A percentile compares a stretch with the other conserved stretches of the same genome.
Conservation (phyloP, 2,113 vertebrate genomes). For the Corynorhinus townsendii region DNA sequence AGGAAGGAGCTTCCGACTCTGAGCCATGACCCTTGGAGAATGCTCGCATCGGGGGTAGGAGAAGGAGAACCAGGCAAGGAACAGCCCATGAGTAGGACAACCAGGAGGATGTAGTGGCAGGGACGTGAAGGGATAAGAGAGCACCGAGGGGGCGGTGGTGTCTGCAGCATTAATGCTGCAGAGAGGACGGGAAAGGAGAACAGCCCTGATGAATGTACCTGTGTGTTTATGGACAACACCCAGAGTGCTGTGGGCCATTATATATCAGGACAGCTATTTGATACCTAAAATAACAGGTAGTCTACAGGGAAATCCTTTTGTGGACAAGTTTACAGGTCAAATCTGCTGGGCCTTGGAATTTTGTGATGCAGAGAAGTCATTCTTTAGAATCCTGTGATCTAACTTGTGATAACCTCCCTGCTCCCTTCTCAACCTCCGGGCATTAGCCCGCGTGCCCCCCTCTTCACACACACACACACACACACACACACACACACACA, state of each 20-base stretch:
- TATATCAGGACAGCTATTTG: background rate
- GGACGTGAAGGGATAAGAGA: background rate
- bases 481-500: background rate
- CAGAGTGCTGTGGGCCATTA: background rate
- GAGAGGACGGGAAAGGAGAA: background rate
- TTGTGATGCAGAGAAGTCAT: background rate
- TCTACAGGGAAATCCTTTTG: background rate
- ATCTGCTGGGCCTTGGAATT: background rate
- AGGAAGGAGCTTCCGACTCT: background rate
- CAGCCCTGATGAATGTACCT: background rate
- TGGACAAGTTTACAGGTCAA: background rate
- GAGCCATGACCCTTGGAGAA: background rate
- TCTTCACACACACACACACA: background rate
- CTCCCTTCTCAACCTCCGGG: background rate
- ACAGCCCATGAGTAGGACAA: background rate
- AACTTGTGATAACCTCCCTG: background rate
- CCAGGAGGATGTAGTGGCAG: background rate
- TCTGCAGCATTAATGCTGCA: background rate
- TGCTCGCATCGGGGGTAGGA: background rate
- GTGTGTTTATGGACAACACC: background rate
- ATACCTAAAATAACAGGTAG: background rate
- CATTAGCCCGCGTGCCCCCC: background rate
- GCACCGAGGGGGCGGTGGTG: accelerated
- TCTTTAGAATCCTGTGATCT: background rate
- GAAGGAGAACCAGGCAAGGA: background rate